Evolutionary conservation across 2,797 vertebrate species (phyloP).

Genomic region (Australoheros facetus): DNA sequence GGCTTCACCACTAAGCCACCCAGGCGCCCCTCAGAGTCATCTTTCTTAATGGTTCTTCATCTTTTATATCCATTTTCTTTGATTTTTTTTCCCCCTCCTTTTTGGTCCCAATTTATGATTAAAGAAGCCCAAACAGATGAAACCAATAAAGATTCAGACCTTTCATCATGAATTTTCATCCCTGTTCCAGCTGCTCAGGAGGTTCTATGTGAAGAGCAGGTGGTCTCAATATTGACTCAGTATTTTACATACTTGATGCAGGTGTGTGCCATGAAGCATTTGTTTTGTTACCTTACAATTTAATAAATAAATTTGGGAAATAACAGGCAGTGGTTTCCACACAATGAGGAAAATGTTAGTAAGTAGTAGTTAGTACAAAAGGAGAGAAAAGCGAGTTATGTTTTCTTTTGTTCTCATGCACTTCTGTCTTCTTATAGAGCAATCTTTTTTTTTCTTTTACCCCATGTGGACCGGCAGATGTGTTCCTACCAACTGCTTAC

Average conservation of each 20-base stretch:
- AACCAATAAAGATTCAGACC: slow-evolving; percentile 40
- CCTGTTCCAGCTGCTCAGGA: slow-evolving; percentile 23
- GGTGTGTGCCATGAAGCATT: slow-evolving; percentile 7
- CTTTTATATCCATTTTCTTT: slow-evolving; percentile 3
- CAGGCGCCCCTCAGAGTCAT: too few relatives aligned
- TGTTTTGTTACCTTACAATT: background rate
- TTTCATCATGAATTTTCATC: slow-evolving; percentile 27
- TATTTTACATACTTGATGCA: slow-evolving; percentile 12
- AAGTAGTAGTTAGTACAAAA: background rate
- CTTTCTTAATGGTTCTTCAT: background rate
- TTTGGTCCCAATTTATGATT: slow-evolving; percentile 23
- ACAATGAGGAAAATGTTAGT: background rate
- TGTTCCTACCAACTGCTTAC: slow-evolving; percentile 11
- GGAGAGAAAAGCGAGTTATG: background rate
- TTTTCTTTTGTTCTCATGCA: background rate
- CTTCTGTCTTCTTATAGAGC: slow-evolving; percentile 17
- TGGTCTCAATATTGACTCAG: slow-evolving; percentile 22
- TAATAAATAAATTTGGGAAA: background rate
- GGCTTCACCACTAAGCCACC: too few relatives aligned
- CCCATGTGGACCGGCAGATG: slow-evolving; percentile 31
- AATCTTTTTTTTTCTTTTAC: background rate
- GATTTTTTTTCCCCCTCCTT: background rate
- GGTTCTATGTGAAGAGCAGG: slow-evolving; percentile 27
- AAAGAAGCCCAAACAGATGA: slow-evolving; percentile 26
- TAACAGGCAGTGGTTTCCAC: background rate